Conservation (phyloP, 2,888 invertebrate genomes). For the Eubasilissa splendida region DNA sequence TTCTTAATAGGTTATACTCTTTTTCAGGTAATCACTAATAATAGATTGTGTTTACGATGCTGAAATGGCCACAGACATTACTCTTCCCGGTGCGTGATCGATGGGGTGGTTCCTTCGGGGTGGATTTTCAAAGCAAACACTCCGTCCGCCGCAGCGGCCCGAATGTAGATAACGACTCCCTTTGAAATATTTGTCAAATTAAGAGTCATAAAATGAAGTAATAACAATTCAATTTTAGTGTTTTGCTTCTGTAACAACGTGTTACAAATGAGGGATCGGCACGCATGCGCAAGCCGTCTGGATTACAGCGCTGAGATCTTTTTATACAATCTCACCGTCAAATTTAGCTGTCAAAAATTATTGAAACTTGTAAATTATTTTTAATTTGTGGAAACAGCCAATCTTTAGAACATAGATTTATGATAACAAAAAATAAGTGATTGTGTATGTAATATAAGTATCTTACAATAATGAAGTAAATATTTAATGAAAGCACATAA, state of each 20-base stretch:
- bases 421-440: too few species aligned
- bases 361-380: not conserved
- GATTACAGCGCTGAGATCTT: too few species aligned
- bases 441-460: too few species aligned
- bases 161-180: conserved; percentile 23
- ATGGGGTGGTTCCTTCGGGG: not conserved
- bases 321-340: not conserved
- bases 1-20: conserved; percentile 15
- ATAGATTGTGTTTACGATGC: conserved; percentile 43
- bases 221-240: conserved; percentile 43
- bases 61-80: conserved; percentile 30
- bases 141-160: not conserved
- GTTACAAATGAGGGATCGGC: conserved; percentile 21
- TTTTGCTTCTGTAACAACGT: conserved; percentile 8
- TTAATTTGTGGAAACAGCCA: too few species aligned
- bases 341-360: not conserved
- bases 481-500: too few species aligned
- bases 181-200: conserved; percentile 39
- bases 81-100: conserved; percentile 26
- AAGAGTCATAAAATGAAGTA: conserved; percentile 40
- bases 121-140: too few species aligned
- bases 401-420: too few species aligned
- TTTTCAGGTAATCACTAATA: conserved; percentile 47
- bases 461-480: too few species aligned
- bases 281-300: not conserved